Percentiles rank a stretch among this genome's conserved stretches.
Conservation (phyloP, 2,113 vertebrate species). For the Phrynocephalus versicolor region DNA sequence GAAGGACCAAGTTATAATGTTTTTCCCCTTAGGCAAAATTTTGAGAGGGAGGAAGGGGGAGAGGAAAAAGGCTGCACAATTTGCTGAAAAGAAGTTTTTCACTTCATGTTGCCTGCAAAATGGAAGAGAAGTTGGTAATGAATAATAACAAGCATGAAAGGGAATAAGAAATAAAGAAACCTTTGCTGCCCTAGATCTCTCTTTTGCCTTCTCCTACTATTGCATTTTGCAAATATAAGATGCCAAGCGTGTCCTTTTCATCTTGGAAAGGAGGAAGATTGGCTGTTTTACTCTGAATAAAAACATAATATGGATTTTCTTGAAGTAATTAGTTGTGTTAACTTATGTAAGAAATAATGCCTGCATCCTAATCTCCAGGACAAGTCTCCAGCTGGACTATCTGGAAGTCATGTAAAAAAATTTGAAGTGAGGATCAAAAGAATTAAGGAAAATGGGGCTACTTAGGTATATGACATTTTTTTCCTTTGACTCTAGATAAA, state of each 20-base stretch:
- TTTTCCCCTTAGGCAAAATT: background rate
- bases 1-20: background rate
- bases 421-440: background rate
- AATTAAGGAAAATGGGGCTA: no score
- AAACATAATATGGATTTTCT: conserved; percentile 16
- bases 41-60: background rate
- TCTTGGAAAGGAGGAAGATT: conserved; percentile 33
- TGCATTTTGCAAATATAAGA: conserved; percentile 46
- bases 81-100: background rate
- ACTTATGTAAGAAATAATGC: background rate
- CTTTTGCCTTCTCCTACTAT: background rate
- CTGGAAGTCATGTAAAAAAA: no score
- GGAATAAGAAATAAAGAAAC: conserved; percentile 47
- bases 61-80: background rate
- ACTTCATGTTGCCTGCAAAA: conserved; percentile 32
- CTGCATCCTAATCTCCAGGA: background rate
- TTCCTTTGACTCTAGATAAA: no score
- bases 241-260: conserved; percentile 48
- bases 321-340: background rate
- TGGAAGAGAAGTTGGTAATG: conserved; percentile 32
- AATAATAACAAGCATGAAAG: conserved; percentile 46
- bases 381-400: no score
- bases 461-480: no score
- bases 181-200: conserved; percentile 27
- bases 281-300: conserved; percentile 19